Evolutionary conservation across 2,797 vertebrate genomes (phyloP).

Genomic region (Sebastes vulpes): DNA sequence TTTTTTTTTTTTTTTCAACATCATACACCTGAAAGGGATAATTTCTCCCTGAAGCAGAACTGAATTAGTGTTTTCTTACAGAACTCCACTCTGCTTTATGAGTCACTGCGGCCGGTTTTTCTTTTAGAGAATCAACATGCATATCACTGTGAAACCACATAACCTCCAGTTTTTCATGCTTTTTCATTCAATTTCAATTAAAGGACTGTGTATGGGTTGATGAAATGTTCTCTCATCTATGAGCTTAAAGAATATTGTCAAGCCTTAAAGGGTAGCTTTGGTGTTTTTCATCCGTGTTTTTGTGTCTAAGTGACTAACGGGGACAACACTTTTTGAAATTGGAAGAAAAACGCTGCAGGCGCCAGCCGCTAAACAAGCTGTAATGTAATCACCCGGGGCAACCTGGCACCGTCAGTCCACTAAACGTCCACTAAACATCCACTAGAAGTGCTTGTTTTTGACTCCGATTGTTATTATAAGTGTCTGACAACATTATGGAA

Average conservation of each 20-base stretch:
- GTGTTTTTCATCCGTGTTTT: too few species aligned
- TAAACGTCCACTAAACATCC: too few species aligned
- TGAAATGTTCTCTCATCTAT: slow-evolving; percentile 15
- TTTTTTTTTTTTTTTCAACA: background rate
- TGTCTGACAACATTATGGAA: too few species aligned
- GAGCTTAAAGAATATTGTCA: slow-evolving; percentile 24
- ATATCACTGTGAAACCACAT: slow-evolving; percentile 25
- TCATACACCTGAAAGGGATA: slow-evolving; percentile 30
- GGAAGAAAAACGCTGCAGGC: too few species aligned
- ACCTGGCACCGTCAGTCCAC: too few species aligned
- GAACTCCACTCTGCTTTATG: slow-evolving; percentile 25
- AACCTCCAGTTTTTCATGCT: slow-evolving; percentile 41
- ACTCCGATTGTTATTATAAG: too few species aligned
- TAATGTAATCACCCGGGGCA: too few species aligned
- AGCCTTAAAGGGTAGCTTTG: background rate
- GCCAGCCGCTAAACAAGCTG: too few species aligned
- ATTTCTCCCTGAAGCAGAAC: slow-evolving; percentile 22
- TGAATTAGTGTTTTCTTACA: slow-evolving; percentile 23
- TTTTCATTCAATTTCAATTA: slow-evolving; percentile 50
- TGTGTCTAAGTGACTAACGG: too few species aligned
- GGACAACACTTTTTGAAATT: too few species aligned
- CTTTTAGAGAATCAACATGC: slow-evolving; percentile 1
- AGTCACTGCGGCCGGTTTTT: slow-evolving; percentile 6
- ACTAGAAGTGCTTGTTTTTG: too few species aligned
- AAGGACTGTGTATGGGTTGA: slow-evolving; percentile 39